Evolutionary conservation across 2,888 invertebrate genomes (phyloP).

Genomic region (Drosophila mercatorum): DNA sequence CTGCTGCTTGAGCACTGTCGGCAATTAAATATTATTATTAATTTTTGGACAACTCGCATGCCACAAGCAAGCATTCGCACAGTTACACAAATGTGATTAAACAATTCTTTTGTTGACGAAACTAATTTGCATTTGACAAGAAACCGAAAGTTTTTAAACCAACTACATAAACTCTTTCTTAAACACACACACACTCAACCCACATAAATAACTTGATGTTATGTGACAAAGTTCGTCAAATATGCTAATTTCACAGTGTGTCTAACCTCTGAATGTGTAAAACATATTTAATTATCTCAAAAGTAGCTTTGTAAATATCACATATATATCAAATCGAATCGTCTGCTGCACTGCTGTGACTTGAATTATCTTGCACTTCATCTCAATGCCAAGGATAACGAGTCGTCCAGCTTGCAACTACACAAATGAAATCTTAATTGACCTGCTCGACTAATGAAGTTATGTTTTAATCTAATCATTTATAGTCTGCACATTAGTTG

Average conservation of each 20-base stretch:
- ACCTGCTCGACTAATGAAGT: conserved; percentile 40
- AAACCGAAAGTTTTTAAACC: conserved; percentile 7
- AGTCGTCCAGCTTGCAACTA: conserved; percentile 12
- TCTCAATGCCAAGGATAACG: conserved; percentile 17
- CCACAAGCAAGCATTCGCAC: conserved; percentile 40
- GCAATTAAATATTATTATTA: conserved; percentile 15
- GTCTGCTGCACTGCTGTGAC: conserved; percentile 41
- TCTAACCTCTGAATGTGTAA: conserved; percentile 53
- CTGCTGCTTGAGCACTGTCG: conserved; percentile 10
- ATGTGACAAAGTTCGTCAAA: conserved; percentile 24
- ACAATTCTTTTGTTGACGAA: conserved; percentile 21
- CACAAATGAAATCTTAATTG: conserved; percentile 1
- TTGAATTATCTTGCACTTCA: conserved; percentile 30
- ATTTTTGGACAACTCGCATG: conserved; percentile 39
- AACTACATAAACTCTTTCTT: conserved; percentile 10
- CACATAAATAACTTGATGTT: conserved; percentile 21
- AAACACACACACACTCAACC: conserved; percentile 6
- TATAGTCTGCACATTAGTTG: conserved; percentile 99
- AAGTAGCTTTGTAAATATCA: conserved; percentile 50
- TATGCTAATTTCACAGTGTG: conserved; percentile 44
- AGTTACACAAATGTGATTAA: conserved; percentile 32
- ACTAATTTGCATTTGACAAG: conserved; percentile 39
- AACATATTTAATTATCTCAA: conserved; percentile 35
- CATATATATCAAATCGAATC: conserved; percentile 20
- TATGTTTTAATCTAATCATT: conserved; percentile 58